phyloP scores from a whole-genome alignment of 2,113 vertebrate genomes.

The Hemibagrus wyckioides region DNA sequence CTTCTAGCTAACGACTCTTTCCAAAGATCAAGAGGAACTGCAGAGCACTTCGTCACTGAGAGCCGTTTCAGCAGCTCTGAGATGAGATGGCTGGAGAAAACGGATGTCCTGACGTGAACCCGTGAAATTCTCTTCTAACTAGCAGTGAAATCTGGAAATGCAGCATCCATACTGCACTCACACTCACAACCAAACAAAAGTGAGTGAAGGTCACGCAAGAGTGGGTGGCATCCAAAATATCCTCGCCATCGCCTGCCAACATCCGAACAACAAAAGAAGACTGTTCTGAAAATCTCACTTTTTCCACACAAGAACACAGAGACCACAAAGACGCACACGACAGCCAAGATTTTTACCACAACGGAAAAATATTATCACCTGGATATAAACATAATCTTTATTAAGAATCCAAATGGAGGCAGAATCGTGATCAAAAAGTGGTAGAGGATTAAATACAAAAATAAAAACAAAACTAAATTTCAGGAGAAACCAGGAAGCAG shows the following conservation, averaged over 20 bases:
- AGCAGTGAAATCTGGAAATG: background rate
- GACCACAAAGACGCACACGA: background rate
- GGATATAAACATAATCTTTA: background rate
- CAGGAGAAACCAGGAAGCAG: background rate
- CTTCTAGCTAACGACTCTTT: slow-evolving; percentile 25
- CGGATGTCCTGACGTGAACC: slow-evolving; percentile 25
- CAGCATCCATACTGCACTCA: background rate
- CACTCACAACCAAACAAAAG: slow-evolving; percentile 3
- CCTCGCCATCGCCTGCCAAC: slow-evolving; percentile 7
- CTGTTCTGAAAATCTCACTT: background rate
- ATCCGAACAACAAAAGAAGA: slow-evolving; percentile 23
- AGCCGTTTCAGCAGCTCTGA: slow-evolving; percentile 3
- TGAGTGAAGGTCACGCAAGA: slow-evolving; percentile 21
- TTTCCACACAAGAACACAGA: background rate
- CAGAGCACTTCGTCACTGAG: slow-evolving; percentile 5
- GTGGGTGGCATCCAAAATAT: slow-evolving; percentile 26
- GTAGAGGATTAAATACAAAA: background rate
- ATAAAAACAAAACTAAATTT: background rate
- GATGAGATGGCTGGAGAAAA: slow-evolving; percentile 19
- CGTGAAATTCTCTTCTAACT: background rate
- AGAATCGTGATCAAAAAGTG: background rate
- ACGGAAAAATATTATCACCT: slow-evolving; percentile 6
- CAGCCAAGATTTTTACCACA: background rate
- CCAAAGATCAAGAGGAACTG: slow-evolving; percentile 28
- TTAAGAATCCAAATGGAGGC: background rate